phyloP scores from a whole-genome alignment of 2,888 invertebrate species.

The Lasioglossum zephyrum region DNA sequence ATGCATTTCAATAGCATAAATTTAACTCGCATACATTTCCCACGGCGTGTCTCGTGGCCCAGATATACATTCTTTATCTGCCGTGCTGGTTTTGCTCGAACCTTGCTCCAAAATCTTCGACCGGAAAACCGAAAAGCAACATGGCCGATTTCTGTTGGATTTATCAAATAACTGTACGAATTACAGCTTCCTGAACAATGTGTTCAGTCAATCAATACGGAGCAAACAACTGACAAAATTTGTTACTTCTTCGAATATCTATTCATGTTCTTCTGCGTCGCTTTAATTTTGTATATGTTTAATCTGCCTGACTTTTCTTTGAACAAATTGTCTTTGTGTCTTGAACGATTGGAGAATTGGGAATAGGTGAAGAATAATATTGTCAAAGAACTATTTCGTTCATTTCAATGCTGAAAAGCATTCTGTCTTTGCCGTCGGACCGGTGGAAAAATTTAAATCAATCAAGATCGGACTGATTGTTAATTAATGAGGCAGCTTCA shows the following conservation, averaged over 20 bases:
- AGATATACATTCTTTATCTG: slow-evolving; percentile 35
- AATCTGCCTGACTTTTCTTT: background rate
- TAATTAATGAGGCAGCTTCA: too few relatives aligned
- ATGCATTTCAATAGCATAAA: slow-evolving; percentile 22
- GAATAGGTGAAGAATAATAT: background rate
- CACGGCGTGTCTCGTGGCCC: slow-evolving; percentile 15
- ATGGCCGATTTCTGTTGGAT: too few relatives aligned
- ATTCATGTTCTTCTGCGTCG: background rate
- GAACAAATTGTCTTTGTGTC: background rate
- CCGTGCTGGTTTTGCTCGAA: background rate
- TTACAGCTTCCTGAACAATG: too few relatives aligned
- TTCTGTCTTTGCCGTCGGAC: too few relatives aligned
- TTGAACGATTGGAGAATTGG: background rate
- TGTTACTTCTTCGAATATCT: background rate
- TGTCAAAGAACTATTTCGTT: background rate
- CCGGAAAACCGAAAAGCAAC: background rate
- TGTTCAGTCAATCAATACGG: too few relatives aligned
- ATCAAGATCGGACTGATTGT: too few relatives aligned
- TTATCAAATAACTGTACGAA: too few relatives aligned
- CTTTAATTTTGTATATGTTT: background rate
- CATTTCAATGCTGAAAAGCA: too few relatives aligned
- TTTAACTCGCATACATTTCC: slow-evolving; percentile 32
- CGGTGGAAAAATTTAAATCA: too few relatives aligned
- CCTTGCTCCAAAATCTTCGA: background rate
- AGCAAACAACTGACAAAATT: background rate